Conservation (phyloP, 2,113 vertebrate genomes). For the Crotalus horridus region DNA sequence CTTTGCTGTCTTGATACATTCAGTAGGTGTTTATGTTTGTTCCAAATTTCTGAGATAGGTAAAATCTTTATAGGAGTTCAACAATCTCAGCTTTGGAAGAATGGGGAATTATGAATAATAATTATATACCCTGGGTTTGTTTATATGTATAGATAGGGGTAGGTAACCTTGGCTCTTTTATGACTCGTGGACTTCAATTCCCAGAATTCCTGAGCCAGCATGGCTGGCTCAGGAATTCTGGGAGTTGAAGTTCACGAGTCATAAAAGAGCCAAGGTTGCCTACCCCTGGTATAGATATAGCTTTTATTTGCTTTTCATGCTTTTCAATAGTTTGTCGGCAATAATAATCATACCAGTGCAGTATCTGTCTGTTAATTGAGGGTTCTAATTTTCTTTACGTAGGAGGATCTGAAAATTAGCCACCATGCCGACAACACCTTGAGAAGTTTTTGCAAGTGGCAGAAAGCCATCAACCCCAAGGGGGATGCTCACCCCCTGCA, state of each 20-base stretch:
- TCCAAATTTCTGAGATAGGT: not conserved
- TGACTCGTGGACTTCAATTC: too few species aligned
- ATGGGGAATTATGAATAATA: not conserved
- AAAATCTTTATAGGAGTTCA: not conserved
- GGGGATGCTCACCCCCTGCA: constrained; percentile 86
- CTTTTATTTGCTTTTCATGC: not conserved
- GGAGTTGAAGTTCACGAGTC: too few species aligned
- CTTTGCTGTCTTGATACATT: not conserved
- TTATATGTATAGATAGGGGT: not conserved
- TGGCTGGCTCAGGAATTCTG: too few species aligned
- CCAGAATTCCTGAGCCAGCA: too few species aligned
- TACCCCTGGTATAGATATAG: not conserved
- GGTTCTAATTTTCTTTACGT: not conserved
- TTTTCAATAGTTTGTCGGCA: not conserved
- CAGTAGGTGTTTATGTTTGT: not conserved
- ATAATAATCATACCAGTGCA: not conserved
- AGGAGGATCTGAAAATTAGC: constrained; percentile 91
- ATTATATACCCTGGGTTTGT: not conserved
- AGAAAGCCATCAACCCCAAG: constrained; percentile 89
- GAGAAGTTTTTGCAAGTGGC: constrained; percentile 95
- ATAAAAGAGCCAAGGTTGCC: too few species aligned
- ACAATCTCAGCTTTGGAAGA: not conserved
- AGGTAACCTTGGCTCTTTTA: too few species aligned
- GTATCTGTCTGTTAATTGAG: not conserved
- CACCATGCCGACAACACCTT: constrained; percentile 94